Percentiles rank a stretch among this genome's conserved stretches.
phyloP scores from a whole-genome alignment of 2,888 invertebrate species.

The Sicus ferrugineus region DNA sequence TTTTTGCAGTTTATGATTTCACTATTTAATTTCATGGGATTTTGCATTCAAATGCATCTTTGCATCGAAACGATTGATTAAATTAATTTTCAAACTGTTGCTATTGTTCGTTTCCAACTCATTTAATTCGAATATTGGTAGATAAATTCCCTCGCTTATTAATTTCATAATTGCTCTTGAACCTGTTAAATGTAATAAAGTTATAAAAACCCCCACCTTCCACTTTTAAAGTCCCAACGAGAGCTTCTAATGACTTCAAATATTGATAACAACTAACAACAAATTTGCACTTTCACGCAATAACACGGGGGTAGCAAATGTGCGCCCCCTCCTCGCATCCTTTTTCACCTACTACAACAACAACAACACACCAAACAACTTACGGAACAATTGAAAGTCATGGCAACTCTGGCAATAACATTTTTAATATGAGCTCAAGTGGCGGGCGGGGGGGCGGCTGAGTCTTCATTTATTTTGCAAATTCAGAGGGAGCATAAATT shows the following conservation, averaged over 20 bases:
- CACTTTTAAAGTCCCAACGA: no score
- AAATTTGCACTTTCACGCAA: slow-evolving; percentile 2
- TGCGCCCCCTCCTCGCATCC: not conserved
- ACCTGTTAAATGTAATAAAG: not conserved
- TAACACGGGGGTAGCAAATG: not conserved
- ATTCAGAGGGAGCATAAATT: slow-evolving; percentile 22
- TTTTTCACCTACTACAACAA: not conserved
- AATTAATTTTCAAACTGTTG: not conserved
- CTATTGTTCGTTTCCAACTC: not conserved
- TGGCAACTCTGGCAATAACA: slow-evolving; percentile 36
- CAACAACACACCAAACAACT: not conserved
- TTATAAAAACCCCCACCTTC: slow-evolving; percentile 3
- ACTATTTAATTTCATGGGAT: not conserved
- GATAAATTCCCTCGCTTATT: slow-evolving; percentile 1
- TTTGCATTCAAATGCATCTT: no score
- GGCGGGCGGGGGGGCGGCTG: not conserved
- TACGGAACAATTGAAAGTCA: slow-evolving; percentile 33
- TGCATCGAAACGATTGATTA: no score
- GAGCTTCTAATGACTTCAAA: no score
- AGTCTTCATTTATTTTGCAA: slow-evolving; percentile 27
- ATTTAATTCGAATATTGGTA: not conserved
- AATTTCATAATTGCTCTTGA: slow-evolving; percentile 15
- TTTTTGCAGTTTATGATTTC: no score
- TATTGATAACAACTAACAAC: slow-evolving; percentile 28
- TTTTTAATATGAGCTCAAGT: slow-evolving; percentile 31